Evolutionary conservation across 2,113 vertebrate species (phyloP), one percentile per base, ranked within the genome.

Genomic region (Alexandromys fortis): DNA sequence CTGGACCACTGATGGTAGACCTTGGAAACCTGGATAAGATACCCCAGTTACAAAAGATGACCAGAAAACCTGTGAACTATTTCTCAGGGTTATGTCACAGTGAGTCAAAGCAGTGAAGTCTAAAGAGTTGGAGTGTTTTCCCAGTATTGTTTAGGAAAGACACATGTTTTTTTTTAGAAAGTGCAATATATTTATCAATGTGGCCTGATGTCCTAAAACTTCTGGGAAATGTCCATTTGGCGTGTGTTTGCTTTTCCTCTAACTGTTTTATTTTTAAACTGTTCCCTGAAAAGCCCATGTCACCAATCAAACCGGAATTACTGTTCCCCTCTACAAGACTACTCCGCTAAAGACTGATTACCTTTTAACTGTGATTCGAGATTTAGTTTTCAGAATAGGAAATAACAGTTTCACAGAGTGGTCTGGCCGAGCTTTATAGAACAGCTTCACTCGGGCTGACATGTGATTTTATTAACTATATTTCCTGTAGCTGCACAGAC

Each of bases 401-500:
- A 97, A 96, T 96, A 96, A 92, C 79, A 93, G 87, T 95, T 95
- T 93, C 75, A 28, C 85, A 77, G 90, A 90, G 63, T 90, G 79
- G 92, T 73, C 97, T 94, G 90, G 93, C 95, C 82, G 90, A 86
- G 88, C 67, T 96, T 96, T 96, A 70, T 3, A 94, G 85, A 93
- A 94, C 30, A 82, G 76, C 90, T 95, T 85, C 97, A 97, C 85
- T 96, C 95, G 97, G 97, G 58, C 85, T 98, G 97, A 96, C 98
- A 97, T 97, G 97, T 94, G 97, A 95, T 97, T 98, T 98, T 97
- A 96, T 96, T 98, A 98, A 93, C 95, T 93, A 89, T 94, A 97
- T 98, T 98, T 98, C 97, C 98, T 97, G 89, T 95, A 97, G 98
- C 94, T 95, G 87, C 97, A 94, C 95, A 98, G 97, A 98, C 98